Conservation (phyloP, 2,113 vertebrate species). For the Hystrix brachyura region DNA sequence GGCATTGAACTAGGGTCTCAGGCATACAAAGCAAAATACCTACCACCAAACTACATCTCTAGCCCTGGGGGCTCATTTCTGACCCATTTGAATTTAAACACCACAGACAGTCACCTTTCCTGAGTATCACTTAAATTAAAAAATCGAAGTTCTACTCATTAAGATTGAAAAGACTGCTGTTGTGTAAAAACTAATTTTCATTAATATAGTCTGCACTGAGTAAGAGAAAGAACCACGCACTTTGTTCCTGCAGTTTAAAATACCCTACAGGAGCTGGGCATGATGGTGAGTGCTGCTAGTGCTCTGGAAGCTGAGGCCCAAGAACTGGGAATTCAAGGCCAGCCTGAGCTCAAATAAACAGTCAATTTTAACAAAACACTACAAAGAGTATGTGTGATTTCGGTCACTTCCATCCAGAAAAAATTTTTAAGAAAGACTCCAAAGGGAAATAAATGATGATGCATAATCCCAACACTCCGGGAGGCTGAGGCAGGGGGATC, state of each 20-base stretch:
- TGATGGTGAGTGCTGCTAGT: background rate
- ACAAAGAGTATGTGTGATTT: background rate
- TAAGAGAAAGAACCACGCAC: background rate
- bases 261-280: background rate
- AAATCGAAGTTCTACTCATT: background rate
- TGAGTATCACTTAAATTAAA: constrained; percentile 37
- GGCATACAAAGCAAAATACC: too few relatives aligned
- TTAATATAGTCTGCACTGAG: background rate
- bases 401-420: constrained; percentile 45
- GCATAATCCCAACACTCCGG: background rate
- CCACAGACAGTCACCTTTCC: background rate
- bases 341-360: background rate
- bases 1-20: background rate
- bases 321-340: background rate
- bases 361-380: constrained; percentile 17
- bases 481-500: background rate
- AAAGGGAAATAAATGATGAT: background rate
- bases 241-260: background rate
- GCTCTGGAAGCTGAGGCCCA: background rate
- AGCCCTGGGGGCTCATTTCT: constrained; percentile 35
- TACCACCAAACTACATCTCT: background rate
- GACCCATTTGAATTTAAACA: constrained; percentile 33
- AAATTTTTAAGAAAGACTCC: background rate
- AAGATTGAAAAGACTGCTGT: background rate
- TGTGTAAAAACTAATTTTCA: background rate